Conservation (phyloP, 2,888 invertebrate species). For the Iselma pallidipennis region DNA sequence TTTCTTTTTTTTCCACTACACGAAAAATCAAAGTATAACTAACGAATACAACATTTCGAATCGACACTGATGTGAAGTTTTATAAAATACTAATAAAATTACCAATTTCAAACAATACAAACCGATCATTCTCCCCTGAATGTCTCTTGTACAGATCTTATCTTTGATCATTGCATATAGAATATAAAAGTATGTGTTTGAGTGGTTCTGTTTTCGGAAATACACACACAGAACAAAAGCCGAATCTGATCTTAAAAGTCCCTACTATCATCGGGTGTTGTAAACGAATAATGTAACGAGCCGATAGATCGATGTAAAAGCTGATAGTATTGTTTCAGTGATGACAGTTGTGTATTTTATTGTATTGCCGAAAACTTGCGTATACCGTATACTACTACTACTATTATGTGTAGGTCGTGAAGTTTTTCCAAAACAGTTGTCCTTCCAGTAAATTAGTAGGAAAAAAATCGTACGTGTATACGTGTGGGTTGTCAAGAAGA, state of each 20-base stretch:
- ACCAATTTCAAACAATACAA: constrained; percentile 21
- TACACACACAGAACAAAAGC: constrained; percentile 8
- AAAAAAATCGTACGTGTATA: not conserved
- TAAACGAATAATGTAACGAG: constrained; percentile 45
- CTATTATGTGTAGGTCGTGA: constrained; percentile 4
- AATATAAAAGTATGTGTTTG: constrained; percentile 12
- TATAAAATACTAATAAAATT: constrained; percentile 27
- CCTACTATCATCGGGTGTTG: constrained; percentile 43
- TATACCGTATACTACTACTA: too few species aligned
- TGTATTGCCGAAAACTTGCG: constrained; percentile 7
- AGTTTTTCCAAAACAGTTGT: not conserved
- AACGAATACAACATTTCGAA: not conserved
- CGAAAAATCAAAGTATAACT: not conserved
- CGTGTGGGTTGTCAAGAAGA: not conserved
- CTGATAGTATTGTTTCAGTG: constrained; percentile 46
- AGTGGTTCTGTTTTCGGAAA: constrained; percentile 19
- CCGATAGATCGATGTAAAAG: constrained; percentile 44
- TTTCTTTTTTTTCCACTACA: not conserved
- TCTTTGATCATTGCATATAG: constrained; percentile 14
- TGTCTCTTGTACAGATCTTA: constrained; percentile 20
- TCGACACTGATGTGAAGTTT: constrained; percentile 26
- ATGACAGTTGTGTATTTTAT: constrained; percentile 38
- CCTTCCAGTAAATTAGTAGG: not conserved
- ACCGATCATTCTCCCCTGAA: constrained; percentile 4
- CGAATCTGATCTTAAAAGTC: constrained; percentile 16